These are phyloP conservation scores for Acanthornis magna DNA, from an alignment of 2,797 vertebrate genomes.

Conservation along the genomic window DNA sequence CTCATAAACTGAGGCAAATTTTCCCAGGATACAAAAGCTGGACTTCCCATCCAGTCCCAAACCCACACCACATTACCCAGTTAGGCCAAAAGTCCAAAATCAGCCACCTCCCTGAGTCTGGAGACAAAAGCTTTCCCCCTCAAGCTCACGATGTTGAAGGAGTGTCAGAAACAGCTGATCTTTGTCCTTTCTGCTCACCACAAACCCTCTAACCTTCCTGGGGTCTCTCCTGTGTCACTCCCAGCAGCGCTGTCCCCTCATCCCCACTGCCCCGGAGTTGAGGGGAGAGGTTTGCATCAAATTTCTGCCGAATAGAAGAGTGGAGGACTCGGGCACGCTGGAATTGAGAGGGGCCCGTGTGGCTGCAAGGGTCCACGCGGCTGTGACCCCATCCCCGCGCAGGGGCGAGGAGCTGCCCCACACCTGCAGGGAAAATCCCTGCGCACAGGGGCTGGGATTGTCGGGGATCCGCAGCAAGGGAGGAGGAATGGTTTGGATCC, in stretches of 20 bases:
- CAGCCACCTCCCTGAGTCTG: background rate
- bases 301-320: background rate
- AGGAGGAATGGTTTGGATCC: background rate
- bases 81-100: background rate
- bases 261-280: background rate
- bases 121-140: background rate
- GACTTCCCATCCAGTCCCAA: background rate
- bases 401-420: accelerated
- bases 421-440: too few relatives aligned
- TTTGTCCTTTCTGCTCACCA: background rate
- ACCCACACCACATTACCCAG: accelerated
- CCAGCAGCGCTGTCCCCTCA: accelerated
- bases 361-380: accelerated
- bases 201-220: background rate
- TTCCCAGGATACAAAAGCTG: background rate
- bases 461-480: background rate
- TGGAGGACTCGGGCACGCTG: background rate
- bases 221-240: background rate
- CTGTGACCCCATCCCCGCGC: background rate
- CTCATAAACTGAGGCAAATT: background rate
- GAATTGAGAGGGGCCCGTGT: background rate
- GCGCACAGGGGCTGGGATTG: background rate
- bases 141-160: accelerated
- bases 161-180: background rate
- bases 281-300: background rate